Base-by-base conservation (phyloP, 2,888 invertebrate genomes). In the Phengaris alcon region DNA sequence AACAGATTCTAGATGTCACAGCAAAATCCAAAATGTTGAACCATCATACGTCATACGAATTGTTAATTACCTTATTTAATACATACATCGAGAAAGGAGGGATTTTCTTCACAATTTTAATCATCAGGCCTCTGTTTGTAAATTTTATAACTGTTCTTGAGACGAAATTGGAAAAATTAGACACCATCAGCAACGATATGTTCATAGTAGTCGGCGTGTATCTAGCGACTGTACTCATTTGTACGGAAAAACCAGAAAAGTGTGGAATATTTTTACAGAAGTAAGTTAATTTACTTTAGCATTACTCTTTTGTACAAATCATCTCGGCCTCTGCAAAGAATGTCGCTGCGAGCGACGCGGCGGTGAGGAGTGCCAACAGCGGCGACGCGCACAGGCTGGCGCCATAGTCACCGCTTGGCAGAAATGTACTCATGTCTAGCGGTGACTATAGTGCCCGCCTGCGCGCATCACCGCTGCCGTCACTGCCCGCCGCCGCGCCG, bases 31-130 rank as follows among this genome's bases (percentile, higher is more conserved):
- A 90, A 83, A 85, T 86, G 22, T 79, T 91, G 8, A 87, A 88
- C 78, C 88, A 93, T 79, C 82, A 87, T 2, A 72, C 84, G 22
- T 84, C 90, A 78, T 93, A 91, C 78, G 90, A 90, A 79, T 82
- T 83, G 12, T 80, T 93, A 13, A 88, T 90, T 81, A 86, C 86
- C 8, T 78, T 92, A 77, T 88, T 93, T 74, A 87, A 83, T 78
- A 86, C 84, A 82, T 92, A 92, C 74, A 95, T 95, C 80, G 91
- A 95, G 44, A 95, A 95, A 75, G 96, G 97, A 84, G 96, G 96
- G 8, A 90, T 90, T 77, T 92, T 94, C 64, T 96, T 97, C 84
- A 94, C 95, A 0, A 86, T 85, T 75, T 87, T 88, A 44, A 92
- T 95, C 84, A 85, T 96, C 73, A 94, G 94, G 81, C 94, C 95